Conservation (phyloP, 2,113 vertebrate genomes). For the Hyperopisus bebe region DNA sequence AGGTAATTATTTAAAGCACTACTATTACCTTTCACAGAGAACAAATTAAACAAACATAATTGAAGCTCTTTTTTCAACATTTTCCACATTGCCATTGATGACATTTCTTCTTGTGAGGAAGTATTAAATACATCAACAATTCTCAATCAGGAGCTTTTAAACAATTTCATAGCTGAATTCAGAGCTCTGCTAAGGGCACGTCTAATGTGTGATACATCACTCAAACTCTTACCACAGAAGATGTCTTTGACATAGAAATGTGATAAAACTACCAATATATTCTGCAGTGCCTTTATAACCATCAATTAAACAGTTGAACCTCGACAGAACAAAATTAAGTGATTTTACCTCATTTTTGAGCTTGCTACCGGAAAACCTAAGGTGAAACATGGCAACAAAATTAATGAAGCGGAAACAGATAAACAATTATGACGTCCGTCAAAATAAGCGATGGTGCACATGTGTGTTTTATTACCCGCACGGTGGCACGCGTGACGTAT, state of each 20-base stretch:
- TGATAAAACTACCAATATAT: not conserved
- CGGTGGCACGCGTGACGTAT: not conserved
- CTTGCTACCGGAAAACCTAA: slow-evolving; percentile 94
- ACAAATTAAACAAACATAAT: not conserved
- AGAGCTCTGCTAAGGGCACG: slow-evolving; percentile 31
- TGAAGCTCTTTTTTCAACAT: not conserved
- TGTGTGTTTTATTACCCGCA: not conserved
- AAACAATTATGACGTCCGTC: not conserved
- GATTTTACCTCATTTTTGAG: slow-evolving; percentile 87
- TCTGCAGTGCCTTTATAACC: not conserved
- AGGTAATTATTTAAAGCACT: not conserved
- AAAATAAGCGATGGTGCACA: not conserved
- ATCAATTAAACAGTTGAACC: not conserved
- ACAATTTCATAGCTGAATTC: slow-evolving; percentile 54
- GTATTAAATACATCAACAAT: slow-evolving; percentile 35
- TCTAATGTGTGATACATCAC: not conserved
- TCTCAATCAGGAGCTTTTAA: slow-evolving; percentile 41
- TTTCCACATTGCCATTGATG: not conserved
- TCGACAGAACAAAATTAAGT: not conserved
- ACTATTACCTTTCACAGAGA: not conserved
- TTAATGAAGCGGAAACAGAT: not conserved
- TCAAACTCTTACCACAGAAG: slow-evolving; percentile 1
- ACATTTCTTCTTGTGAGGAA: slow-evolving; percentile 32
- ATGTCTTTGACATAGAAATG: not conserved
- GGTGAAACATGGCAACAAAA: slow-evolving; percentile 15